phyloP scores from a whole-genome alignment of 2,888 invertebrate genomes.

The Pristionchus japonicus region DNA sequence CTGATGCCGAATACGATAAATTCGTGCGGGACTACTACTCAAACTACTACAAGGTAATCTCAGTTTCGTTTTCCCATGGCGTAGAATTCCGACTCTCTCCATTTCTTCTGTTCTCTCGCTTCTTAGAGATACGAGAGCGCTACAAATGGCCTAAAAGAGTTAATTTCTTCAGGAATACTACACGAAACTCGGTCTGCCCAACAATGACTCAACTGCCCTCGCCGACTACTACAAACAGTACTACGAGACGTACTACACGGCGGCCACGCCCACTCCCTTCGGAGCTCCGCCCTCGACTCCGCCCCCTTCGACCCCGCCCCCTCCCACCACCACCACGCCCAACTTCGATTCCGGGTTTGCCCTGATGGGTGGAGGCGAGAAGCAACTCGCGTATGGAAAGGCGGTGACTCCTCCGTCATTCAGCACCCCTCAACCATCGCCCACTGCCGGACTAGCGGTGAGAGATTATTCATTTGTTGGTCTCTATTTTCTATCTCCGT shows the following conservation, averaged over 20 bases:
- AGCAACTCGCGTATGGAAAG: neutral
- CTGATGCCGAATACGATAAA: constrained; percentile 45
- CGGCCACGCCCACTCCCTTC: constrained; percentile 39
- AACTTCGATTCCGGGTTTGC: neutral
- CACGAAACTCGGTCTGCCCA: constrained; percentile 31
- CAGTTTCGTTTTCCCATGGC: no score
- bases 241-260: constrained; percentile 47
- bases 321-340: neutral
- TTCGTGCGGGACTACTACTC: constrained; percentile 47
- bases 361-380: neutral
- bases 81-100: no score
- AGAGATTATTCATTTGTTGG: neutral
- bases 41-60: constrained; percentile 42
- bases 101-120: no score
- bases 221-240: constrained; percentile 43
- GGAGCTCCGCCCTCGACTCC: neutral
- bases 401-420: neutral
- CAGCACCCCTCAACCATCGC: neutral
- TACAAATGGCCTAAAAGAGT: neutral
- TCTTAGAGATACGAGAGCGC: no score
- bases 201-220: constrained; percentile 8
- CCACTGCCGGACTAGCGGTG: neutral
- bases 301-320: neutral
- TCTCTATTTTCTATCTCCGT: neutral
- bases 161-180: constrained; percentile 43